A percentile compares a stretch with the other conserved stretches of the same genome.
Conservation (phyloP, 2,888 invertebrate species). For the Lutraria lutraria region DNA sequence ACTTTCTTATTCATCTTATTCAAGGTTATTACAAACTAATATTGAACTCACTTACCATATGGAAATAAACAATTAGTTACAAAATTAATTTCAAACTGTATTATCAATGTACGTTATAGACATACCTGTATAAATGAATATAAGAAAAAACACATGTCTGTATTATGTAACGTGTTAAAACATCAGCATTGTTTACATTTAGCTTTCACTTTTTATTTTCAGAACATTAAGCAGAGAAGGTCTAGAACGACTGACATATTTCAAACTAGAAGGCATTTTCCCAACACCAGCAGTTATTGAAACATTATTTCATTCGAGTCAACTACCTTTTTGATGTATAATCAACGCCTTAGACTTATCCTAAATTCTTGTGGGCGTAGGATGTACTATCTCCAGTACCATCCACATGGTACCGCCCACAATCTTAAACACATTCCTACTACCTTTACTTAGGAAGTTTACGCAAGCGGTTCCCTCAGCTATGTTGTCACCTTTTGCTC, state of each 20-base stretch:
- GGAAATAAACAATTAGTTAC: no score
- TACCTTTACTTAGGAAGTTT: background rate
- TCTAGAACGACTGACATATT: slow-evolving; percentile 96
- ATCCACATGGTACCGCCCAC: no score
- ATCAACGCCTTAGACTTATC: background rate
- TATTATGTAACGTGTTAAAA: no score
- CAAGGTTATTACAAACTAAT: no score
- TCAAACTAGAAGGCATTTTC: slow-evolving; percentile 96
- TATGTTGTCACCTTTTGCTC: background rate
- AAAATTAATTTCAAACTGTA: no score
- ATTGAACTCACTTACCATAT: no score
- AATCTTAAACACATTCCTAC: slow-evolving; percentile 5
- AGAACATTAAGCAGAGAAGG: slow-evolving; percentile 96
- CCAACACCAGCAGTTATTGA: slow-evolving; percentile 97
- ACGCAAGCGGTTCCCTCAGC: background rate
- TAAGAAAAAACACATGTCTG: no score
- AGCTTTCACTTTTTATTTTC: slow-evolving; percentile 32
- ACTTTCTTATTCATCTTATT: no score
- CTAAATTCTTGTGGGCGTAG: background rate
- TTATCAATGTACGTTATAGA: no score
- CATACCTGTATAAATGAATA: no score
- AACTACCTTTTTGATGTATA: slow-evolving; percentile 91
- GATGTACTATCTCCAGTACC: background rate
- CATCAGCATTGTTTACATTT: no score
- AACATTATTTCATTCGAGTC: slow-evolving; percentile 97